A percentile compares a stretch with the other conserved stretches of the same genome.
Conservation (phyloP, 2,113 vertebrate genomes). For the Hippocampus abdominalis region DNA sequence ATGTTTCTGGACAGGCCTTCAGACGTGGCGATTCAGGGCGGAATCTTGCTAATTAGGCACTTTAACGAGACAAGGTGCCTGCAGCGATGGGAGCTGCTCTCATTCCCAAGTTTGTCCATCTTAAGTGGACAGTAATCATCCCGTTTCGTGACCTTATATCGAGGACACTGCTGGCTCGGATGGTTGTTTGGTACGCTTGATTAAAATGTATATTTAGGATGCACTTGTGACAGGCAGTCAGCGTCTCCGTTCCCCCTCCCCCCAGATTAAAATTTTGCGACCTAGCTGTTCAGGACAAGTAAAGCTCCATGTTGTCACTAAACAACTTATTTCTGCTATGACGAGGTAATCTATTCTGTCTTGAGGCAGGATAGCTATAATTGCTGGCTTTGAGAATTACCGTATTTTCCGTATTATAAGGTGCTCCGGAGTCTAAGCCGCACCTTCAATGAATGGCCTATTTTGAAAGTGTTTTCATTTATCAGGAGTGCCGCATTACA, state of each 20-base stretch:
- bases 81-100: slow-evolving; percentile 8
- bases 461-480: too few relatives aligned
- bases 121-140: slow-evolving; percentile 21
- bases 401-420: too few relatives aligned
- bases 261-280: neutral
- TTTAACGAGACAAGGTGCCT: slow-evolving; percentile 48
- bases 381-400: neutral
- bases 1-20: slow-evolving; percentile 52
- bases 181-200: slow-evolving; percentile 8
- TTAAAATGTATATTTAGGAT: neutral
- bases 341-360: slow-evolving; percentile 9
- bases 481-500: too few relatives aligned
- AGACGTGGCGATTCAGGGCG: slow-evolving; percentile 45
- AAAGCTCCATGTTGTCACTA: neutral
- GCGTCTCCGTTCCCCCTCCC: too few relatives aligned
- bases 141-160: slow-evolving; percentile 22
- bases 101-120: slow-evolving; percentile 24
- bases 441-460: too few relatives aligned
- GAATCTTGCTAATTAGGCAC: slow-evolving; percentile 50
- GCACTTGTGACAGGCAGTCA: neutral
- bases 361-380: neutral
- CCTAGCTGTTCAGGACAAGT: neutral
- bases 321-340: slow-evolving; percentile 6
- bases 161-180: slow-evolving; percentile 26
- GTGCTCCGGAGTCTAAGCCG: too few relatives aligned